Evolutionary conservation across 2,797 vertebrate genomes (phyloP).

Genomic region (Acrocephalus scirpaceus): DNA sequence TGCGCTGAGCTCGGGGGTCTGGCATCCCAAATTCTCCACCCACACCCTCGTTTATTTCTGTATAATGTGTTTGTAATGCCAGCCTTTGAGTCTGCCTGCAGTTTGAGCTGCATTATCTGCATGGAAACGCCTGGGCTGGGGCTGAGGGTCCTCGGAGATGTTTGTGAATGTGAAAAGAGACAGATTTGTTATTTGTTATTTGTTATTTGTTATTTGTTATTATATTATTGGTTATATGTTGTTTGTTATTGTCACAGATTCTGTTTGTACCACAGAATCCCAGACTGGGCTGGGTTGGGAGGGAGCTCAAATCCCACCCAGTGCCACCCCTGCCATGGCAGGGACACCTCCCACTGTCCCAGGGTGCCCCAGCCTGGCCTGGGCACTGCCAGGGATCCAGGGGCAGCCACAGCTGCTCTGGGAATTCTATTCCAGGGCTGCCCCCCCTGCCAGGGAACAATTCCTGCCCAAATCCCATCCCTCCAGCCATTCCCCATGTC

Average conservation of each 20-base stretch:
- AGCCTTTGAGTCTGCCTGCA: background rate
- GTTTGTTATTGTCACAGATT: too few relatives aligned
- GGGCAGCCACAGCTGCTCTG: background rate
- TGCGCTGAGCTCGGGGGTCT: background rate
- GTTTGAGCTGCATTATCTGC: background rate
- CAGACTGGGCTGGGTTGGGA: rapidly evolving
- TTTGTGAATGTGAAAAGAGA: background rate
- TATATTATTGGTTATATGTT: too few relatives aligned
- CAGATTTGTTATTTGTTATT: too few relatives aligned
- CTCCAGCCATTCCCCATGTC: rapidly evolving
- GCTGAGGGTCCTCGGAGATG: background rate
- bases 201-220: too few relatives aligned
- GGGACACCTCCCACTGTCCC: background rate
- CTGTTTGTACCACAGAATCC: background rate
- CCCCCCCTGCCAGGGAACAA: background rate
- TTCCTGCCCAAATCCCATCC: rapidly evolving
- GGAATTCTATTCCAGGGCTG: background rate
- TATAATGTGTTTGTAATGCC: background rate
- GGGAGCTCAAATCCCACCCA: rapidly evolving
- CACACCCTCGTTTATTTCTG: rapidly evolving
- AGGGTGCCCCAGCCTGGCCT: background rate
- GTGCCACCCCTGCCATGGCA: background rate
- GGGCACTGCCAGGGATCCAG: background rate
- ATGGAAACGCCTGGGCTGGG: background rate
- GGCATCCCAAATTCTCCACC: background rate